These are phyloP conservation scores for Pseudobourletiella spinata DNA, from an alignment of 1,140 invertebrate species.

Conservation along the genomic window DNA sequence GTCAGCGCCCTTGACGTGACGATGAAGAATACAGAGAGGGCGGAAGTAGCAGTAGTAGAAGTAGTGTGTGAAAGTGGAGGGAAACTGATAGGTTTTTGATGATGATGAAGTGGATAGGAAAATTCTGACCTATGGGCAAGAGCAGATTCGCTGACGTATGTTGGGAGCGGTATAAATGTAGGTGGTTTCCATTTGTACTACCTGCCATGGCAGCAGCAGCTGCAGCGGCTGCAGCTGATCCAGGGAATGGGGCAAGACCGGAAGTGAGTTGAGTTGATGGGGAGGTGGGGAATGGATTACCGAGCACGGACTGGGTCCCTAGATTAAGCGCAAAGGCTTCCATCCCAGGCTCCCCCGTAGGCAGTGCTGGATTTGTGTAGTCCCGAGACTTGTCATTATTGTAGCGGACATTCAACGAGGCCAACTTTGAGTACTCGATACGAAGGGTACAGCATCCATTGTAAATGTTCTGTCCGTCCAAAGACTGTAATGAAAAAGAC, in stretches of 20 bases:
- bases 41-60: too few relatives aligned
- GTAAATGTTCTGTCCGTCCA: conserved; percentile 98
- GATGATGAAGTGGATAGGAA: too few relatives aligned
- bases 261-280: neutral
- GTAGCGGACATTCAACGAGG: conserved; percentile 95
- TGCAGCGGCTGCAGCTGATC: conserved; percentile 43
- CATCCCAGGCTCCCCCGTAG: conserved; percentile 65
- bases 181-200: conserved; percentile 42
- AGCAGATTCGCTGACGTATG: neutral
- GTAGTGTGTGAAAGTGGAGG: too few relatives aligned
- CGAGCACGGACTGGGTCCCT: conserved; percentile 5
- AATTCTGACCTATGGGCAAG: conserved; percentile 17
- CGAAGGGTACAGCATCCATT: conserved; percentile 98
- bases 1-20: too few relatives aligned
- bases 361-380: conserved; percentile 94
- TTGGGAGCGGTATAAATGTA: neutral
- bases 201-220: conserved; percentile 54
- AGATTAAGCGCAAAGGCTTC: conserved; percentile 6
- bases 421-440: conserved; percentile 98
- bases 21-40: too few relatives aligned
- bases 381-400: conserved; percentile 99
- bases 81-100: too few relatives aligned
- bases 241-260: neutral
- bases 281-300: conserved; percentile 12
- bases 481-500: conserved; percentile 51